These are phyloP conservation scores for Glareola pratincola DNA, from an alignment of 2,113 vertebrate genomes.

Conservation along the genomic window DNA sequence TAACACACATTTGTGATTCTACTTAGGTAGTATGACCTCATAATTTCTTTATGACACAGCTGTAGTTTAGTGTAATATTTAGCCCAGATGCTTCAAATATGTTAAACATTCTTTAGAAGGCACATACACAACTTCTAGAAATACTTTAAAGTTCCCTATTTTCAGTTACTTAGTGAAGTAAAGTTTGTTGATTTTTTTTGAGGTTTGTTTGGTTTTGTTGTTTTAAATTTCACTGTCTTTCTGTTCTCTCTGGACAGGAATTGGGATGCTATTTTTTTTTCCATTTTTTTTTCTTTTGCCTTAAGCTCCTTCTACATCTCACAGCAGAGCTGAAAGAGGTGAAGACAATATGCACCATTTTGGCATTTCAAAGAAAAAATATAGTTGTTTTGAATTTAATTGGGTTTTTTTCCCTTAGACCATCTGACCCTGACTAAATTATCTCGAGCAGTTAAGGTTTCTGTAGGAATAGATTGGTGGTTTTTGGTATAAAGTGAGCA, in stretches of 20 bases:
- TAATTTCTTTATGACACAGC: background rate
- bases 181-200: background rate
- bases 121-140: background rate
- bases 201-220: background rate
- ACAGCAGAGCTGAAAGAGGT: background rate
- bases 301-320: background rate
- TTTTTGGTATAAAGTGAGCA: background rate
- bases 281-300: background rate
- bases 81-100: background rate
- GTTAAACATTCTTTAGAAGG: background rate
- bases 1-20: background rate
- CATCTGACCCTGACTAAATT: background rate
- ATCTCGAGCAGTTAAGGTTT: background rate
- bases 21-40: background rate
- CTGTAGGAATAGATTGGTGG: background rate
- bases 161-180: background rate
- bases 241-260: background rate
- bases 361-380: background rate
- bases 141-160: background rate
- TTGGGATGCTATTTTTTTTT: background rate
- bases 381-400: background rate
- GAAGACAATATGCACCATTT: background rate
- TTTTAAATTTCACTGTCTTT: background rate
- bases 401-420: background rate
- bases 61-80: background rate